phyloP scores from a whole-genome alignment of 2,113 vertebrate species.

The Talpa occidentalis region DNA sequence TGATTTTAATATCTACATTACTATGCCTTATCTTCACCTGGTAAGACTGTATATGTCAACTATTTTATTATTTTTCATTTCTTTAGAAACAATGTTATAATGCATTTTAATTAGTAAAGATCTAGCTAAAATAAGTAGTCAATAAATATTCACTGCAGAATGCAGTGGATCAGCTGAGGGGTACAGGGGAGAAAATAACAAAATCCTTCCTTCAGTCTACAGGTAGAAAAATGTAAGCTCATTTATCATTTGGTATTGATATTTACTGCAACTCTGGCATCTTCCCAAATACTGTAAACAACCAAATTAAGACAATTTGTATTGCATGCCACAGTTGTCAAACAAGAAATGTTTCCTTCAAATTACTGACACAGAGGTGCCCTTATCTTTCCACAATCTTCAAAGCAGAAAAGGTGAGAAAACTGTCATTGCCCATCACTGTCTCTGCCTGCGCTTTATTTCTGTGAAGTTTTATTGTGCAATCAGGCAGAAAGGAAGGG shows the following conservation, averaged over 20 bases:
- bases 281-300: background rate
- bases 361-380: background rate
- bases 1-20: conserved; percentile 93
- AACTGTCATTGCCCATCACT: background rate
- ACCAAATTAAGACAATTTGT: background rate
- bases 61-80: conserved; percentile 60
- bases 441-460: background rate
- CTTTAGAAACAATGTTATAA: background rate
- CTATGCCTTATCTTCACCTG: conserved; percentile 93
- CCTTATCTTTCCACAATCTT: background rate
- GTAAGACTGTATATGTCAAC: conserved; percentile 83
- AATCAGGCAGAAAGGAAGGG: background rate
- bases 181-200: too few species aligned
- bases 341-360: background rate
- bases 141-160: background rate
- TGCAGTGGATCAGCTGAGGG: background rate
- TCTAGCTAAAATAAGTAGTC: background rate
- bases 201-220: background rate
- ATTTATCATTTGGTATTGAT: background rate
- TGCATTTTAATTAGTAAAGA: background rate
- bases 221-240: background rate
- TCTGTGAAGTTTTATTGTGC: background rate
- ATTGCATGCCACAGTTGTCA: background rate
- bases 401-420: background rate
- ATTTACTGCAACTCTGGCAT: background rate